Evolutionary conservation across 2,888 invertebrate genomes (phyloP).

Genomic region (Antheraea assamensis): DNA sequence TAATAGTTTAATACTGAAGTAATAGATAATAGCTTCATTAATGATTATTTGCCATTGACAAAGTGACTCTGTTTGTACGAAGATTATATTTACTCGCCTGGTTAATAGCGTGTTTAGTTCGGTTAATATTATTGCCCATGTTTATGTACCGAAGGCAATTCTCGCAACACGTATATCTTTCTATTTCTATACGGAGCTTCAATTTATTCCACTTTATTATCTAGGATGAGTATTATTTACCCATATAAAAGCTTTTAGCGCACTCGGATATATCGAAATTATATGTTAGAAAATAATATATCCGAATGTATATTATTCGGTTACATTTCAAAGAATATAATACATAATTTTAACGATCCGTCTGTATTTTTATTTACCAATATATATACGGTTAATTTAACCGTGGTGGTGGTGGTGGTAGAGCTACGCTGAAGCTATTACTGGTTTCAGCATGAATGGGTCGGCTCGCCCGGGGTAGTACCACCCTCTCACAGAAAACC

Average conservation of each 20-base stretch:
- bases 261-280: background rate
- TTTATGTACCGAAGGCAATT: conserved; percentile 10
- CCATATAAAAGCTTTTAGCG: conserved; percentile 3
- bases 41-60: background rate
- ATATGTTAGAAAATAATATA: conserved; percentile 3
- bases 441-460: too few species aligned
- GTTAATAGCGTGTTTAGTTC: conserved; percentile 3
- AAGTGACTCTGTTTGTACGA: background rate
- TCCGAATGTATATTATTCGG: background rate
- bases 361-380: too few species aligned
- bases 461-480: too few species aligned
- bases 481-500: too few species aligned
- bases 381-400: background rate
- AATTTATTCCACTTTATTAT: conserved; percentile 12
- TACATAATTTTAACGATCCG: too few species aligned
- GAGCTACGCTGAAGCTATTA: too few species aligned
- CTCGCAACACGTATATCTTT: conserved; percentile 1
- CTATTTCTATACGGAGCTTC: conserved; percentile 2
- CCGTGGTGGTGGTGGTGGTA: too few species aligned
- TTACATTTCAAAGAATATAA: background rate
- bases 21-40: background rate
- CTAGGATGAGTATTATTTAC: background rate
- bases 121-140: conserved; percentile 8
- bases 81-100: background rate
- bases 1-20: too few species aligned